A percentile compares a stretch with the other conserved stretches of the same genome.
Conservation (phyloP, 2,113 vertebrate genomes). For the Gobiocypris rarus region DNA sequence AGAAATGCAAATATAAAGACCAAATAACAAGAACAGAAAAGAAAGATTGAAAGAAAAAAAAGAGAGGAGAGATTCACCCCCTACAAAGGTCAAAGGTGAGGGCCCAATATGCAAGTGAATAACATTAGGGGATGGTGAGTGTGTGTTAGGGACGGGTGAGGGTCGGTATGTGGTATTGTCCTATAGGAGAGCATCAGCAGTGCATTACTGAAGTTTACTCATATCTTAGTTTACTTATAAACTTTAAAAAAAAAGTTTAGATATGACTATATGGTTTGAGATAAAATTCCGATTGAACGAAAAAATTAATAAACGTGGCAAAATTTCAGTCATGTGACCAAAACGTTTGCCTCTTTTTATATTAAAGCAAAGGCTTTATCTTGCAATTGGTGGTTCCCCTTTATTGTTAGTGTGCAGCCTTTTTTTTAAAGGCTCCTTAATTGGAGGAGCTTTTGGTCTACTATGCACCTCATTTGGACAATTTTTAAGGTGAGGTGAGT, state of each 20-base stretch:
- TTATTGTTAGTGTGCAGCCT: too few relatives aligned
- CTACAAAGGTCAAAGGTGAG: constrained; percentile 62
- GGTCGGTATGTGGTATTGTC: constrained; percentile 51
- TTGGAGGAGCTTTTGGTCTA: too few relatives aligned
- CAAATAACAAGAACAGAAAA: not conserved
- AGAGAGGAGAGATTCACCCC: constrained; percentile 44
- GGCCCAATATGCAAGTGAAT: constrained; percentile 60
- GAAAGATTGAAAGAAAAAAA: constrained; percentile 52
- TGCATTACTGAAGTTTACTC: constrained; percentile 43
- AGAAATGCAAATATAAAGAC: not conserved
- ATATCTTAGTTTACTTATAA: constrained; percentile 29
- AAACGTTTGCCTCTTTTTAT: too few relatives aligned
- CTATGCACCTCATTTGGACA: too few relatives aligned
- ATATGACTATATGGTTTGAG: not conserved
- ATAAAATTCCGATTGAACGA: not conserved
- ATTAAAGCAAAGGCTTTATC: too few relatives aligned
- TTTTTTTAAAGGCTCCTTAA: too few relatives aligned
- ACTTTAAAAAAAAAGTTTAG: not conserved
- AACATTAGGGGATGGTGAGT: constrained; percentile 25
- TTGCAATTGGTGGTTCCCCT: too few relatives aligned
- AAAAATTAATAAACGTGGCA: too few relatives aligned
- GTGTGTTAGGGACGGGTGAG: constrained; percentile 10
- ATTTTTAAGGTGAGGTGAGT: too few relatives aligned
- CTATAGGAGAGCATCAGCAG: constrained; percentile 28
- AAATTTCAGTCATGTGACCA: too few relatives aligned